Evolutionary conservation across 2,113 vertebrate genomes (phyloP), one percentile per base, ranked within the genome.

Genomic region (Pachypanchax playfairii): DNA sequence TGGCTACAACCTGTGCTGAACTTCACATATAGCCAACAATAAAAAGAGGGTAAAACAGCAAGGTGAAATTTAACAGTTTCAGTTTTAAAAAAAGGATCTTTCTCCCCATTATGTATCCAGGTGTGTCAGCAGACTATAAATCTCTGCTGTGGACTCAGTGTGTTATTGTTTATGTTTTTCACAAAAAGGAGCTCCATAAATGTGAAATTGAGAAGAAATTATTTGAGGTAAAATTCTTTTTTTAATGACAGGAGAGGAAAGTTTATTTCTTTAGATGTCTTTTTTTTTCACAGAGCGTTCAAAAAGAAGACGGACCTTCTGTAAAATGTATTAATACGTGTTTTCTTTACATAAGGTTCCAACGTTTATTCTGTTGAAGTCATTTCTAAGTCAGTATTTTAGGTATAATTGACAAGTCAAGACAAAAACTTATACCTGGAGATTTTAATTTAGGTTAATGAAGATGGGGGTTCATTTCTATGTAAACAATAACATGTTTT

Each of bases 21-120:
- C 80, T 77, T 82, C 82, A 72, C 69, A 81, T 73, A 81, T 54
- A 83, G 69, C 65, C 66, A 75, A 79, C 79, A 85, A 84, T 79
- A 82, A 88, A 87, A 85, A 67, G 68, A 48, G 73, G 71, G 83
- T 64, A 49, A 53, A 73, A 79, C 83, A 79, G 73, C 84, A 91
- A 91, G 88, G 88, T 91, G 85, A 87, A 85, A 88, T 91, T 91
- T 91, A 85, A 89, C 86, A 77, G 86, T 90, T 90, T 87, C 89
- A 75, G 84, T 90, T 65, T 64, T 57, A 77, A 82, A 82, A 73
- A 63, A 61, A 29, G 65, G 51, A 71, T 80, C 70, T 77, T 79
- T 84, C 73, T 82, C 55, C 78, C 85, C 87, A 87, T 85, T 83
- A 82, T 57, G 54, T 79, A 69, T 52, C 51, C 69, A 54, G 77